Base-by-base conservation (phyloP, 2,797 vertebrate genomes). In the Coilia nasus region DNA sequence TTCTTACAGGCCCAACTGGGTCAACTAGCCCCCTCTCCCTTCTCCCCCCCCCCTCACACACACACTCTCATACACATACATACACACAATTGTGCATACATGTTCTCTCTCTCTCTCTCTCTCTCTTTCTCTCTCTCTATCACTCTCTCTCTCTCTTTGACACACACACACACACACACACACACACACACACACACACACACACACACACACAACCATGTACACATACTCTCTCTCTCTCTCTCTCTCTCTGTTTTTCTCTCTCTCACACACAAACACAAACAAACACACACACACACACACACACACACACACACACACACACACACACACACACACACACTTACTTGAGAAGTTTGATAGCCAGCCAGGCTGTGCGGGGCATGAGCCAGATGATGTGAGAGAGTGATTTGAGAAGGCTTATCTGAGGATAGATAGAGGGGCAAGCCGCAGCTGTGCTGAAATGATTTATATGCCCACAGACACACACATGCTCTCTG, bases 341-440 rank as follows among this genome's bases (percentile, higher is more conserved):
- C 88, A 89, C 83, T 85, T 91, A 89, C 91, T 89, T 89, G 88
- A 91, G 93, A 93, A 88, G 85, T 92, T 90, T 91, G 90, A 94
- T 90, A 90, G 85, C 86, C 90, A 81, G 91, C 90, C 86, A 91
- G 92, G 85, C 89, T 19, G 83, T 84, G 90, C 92, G 88, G 35
- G n/a, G 89, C 84, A 89, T 78, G 88, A 91, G 90, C 92, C 92
- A 92, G 91, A 94, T 94, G 93, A 94, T 94, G 94, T 93, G 89
- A 90, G 92, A 91, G 92, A 88, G 94, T 95, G 94, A 95, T 95
- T 94, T 95, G 93, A 95, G 94, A 95, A 88, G 94, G 93, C 94
- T 96, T 94, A 95, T 94, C 94, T 93, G 82, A 90, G 93, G 92
- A 94, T 89, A 93, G 93, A 95, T 91, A 88, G 93, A 91, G 92